Evolutionary conservation across 2,888 invertebrate genomes (phyloP).

Genomic region (Stenurella melanura): DNA sequence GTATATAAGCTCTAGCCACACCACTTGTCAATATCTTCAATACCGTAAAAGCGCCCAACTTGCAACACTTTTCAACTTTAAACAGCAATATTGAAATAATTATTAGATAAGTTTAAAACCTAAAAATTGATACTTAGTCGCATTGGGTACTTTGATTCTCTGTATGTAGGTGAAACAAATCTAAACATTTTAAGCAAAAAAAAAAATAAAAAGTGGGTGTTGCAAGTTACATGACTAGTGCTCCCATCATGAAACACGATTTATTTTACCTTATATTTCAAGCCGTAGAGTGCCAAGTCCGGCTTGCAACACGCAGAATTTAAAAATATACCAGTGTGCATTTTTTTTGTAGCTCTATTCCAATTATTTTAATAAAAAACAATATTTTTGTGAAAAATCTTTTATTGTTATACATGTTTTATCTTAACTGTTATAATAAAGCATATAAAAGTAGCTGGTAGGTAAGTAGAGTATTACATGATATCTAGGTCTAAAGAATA

Average conservation of each 20-base stretch:
- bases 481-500: conserved; percentile 1
- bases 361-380: conserved; percentile 1
- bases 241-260: not conserved
- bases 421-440: not conserved
- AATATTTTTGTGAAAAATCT: not conserved
- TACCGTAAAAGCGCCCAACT: not conserved
- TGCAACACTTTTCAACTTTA: not conserved
- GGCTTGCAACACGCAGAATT: not conserved
- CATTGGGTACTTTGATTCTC: too few relatives aligned
- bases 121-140: not conserved
- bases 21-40: too few relatives aligned
- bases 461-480: not conserved
- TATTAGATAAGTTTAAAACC: not conserved
- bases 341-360: not conserved
- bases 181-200: not conserved
- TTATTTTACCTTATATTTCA: not conserved
- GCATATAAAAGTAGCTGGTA: too few relatives aligned
- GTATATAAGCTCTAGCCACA: too few relatives aligned
- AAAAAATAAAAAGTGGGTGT: not conserved
- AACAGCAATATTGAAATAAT: not conserved
- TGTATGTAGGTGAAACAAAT: too few relatives aligned
- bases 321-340: not conserved
- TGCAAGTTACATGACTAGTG: not conserved
- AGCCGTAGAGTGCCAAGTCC: not conserved
- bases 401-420: not conserved